Evolutionary conservation across 2,888 invertebrate genomes (phyloP).

Genomic region (Diarsia brunnea): DNA sequence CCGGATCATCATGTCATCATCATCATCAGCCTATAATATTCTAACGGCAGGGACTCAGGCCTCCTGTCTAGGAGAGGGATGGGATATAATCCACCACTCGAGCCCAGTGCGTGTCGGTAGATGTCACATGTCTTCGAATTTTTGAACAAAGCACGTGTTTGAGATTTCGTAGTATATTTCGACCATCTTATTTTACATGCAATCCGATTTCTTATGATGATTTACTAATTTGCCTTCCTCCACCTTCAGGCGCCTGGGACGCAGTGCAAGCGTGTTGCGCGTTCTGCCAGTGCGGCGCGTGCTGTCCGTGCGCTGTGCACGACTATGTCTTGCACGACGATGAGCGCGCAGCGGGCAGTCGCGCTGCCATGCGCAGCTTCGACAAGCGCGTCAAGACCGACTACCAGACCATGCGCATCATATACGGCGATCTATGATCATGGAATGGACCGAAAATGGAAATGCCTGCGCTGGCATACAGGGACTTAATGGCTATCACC

Average conservation of each 20-base stretch:
- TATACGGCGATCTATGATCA: constrained; percentile 73
- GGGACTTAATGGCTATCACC: neutral
- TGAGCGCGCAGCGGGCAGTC: constrained; percentile 68
- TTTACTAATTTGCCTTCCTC: neutral
- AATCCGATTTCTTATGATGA: neutral
- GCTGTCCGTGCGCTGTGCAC: constrained; percentile 67
- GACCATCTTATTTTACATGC: neutral
- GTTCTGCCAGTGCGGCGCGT: constrained; percentile 79
- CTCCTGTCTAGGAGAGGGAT: too few species aligned
- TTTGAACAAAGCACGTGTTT: too few species aligned
- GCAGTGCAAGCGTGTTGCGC: constrained; percentile 76
- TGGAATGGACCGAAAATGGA: neutral
- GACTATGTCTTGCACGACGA: constrained; percentile 76
- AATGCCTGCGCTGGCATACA: too few species aligned
- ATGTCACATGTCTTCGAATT: too few species aligned
- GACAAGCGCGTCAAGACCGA: constrained; percentile 76
- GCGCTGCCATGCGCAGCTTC: constrained; percentile 77
- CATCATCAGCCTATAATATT: too few species aligned
- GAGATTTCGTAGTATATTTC: neutral
- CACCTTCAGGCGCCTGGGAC: constrained; percentile 76
- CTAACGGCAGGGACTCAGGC: too few species aligned
- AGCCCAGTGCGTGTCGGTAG: too few species aligned
- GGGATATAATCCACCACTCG: too few species aligned
- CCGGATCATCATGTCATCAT: too few species aligned
- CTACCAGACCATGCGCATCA: constrained; percentile 73